phyloP scores from a whole-genome alignment of 1,140 invertebrate genomes.

The Meloidogyne floridensis region DNA sequence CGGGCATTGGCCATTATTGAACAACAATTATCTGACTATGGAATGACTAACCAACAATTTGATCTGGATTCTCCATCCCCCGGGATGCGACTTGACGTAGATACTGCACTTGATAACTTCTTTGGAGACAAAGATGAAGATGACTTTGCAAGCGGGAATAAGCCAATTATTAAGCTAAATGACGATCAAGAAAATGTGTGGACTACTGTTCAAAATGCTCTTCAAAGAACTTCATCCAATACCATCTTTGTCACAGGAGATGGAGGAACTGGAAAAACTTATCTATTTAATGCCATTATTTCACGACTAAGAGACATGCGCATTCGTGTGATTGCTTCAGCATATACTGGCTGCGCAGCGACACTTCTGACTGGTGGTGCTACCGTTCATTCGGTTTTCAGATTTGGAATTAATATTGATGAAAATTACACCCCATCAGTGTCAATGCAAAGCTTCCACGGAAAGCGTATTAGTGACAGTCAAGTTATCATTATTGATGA shows the following conservation, averaged over 20 bases:
- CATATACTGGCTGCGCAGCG: neutral
- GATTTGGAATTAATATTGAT: constrained; percentile 3
- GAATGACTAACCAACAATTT: neutral
- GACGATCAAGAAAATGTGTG: neutral
- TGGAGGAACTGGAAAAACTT: constrained; percentile 5
- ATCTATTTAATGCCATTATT: neutral
- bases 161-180: neutral
- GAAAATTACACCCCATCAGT: neutral
- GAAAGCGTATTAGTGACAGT: neutral
- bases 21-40: neutral
- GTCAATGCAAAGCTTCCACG: constrained; percentile 17
- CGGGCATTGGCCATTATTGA: neutral
- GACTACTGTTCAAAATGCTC: neutral
- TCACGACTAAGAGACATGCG: neutral
- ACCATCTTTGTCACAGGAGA: neutral
- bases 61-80: neutral
- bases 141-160: neutral
- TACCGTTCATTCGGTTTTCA: neutral
- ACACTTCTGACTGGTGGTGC: neutral
- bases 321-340: neutral
- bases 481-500: constrained; percentile 26
- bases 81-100: neutral
- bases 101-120: neutral
- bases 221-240: neutral
- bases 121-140: constrained; percentile 4